Evolutionary conservation across 2,113 vertebrate genomes (phyloP).

Genomic region (Brachyhypopomus gauderio): DNA sequence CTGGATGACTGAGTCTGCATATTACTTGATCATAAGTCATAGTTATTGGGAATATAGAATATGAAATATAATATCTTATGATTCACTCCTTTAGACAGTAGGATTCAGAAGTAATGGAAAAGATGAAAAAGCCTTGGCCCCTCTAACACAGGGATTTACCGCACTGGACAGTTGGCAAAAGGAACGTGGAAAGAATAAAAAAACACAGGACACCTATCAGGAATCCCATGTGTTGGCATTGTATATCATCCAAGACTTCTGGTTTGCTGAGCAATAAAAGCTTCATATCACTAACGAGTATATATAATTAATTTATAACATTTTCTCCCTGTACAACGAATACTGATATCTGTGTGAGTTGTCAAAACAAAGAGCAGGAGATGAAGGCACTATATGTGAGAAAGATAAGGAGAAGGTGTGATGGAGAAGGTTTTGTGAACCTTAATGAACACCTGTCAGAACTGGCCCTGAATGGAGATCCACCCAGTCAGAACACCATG

Average conservation of each 20-base stretch:
- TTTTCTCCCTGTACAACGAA: too few species aligned
- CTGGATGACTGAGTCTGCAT: slow-evolving; percentile 5
- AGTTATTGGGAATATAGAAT: not conserved
- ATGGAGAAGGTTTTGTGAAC: not conserved
- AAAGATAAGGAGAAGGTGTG: not conserved
- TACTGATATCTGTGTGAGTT: too few species aligned
- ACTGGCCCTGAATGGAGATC: too few species aligned
- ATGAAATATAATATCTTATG: slow-evolving; percentile 6
- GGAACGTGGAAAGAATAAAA: not conserved
- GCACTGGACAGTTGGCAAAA: not conserved
- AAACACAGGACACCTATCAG: not conserved
- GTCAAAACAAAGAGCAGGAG: not conserved
- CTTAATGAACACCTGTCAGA: not conserved
- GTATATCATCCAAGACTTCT: not conserved
- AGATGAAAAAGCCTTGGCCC: not conserved
- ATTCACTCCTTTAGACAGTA: slow-evolving; percentile 6
- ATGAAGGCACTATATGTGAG: not conserved
- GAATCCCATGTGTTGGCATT: slow-evolving; percentile 7
- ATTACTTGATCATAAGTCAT: not conserved
- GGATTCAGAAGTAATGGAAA: slow-evolving; percentile 18
- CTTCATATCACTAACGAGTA: not conserved
- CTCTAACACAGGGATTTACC: slow-evolving; percentile 7
- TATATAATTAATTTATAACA: not conserved
- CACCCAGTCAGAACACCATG: not conserved
- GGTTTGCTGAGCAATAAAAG: not conserved